Evolutionary conservation across 1,140 invertebrate species (phyloP), one percentile per base, ranked within the genome.

Genomic region (Vanessa atalanta): DNA sequence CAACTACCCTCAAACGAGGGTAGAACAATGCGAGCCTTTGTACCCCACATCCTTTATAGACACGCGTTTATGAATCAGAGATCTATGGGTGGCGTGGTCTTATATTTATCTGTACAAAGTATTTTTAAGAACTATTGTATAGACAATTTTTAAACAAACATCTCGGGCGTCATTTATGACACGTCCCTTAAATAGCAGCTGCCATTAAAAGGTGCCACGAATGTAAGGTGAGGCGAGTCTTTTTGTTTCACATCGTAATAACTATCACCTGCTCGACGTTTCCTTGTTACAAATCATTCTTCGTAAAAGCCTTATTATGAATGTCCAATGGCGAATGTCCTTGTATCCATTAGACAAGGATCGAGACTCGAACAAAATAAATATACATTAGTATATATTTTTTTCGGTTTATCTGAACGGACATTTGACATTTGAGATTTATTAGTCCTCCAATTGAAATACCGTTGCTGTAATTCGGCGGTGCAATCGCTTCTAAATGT

Each of bases 181-280:
- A 85, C 86, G 82, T 88, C 75, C 75, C 73, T 81, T 80, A 80
- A 80, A 79, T 82, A 69, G 84, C 87, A 88, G 86, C 81, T 88
- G 84, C 69, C 48, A 47, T 69, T 20, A 64, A 83, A 87, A 86
- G 83, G 85, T 87, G 68, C 64, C 26, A 51, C 53, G 53, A 57
- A 12, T 47, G 70, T 68, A 80, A 83, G 81, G 81, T 82, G 76
- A 77, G 71, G 53, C 26, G 74, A 76, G 72, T 70, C 77, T 79
- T 75, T 81, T 88, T 85, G 82, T 87, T 86, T 85, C 78, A 81
- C 78, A 81, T 80, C 81, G 77, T 88, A 87, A 89, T 90, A 85
- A 79, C 72, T 64, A 66, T 79, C 88, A 88, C 88, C 88, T 90
- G 87, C 81, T 69, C 76, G 43, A 23, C 75, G 69, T 75, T 82